A percentile compares a stretch with the other conserved stretches of the same genome.
Evolutionary conservation across 2,888 invertebrate species (phyloP).

Genomic region (Drosophila kambysellisi): DNA sequence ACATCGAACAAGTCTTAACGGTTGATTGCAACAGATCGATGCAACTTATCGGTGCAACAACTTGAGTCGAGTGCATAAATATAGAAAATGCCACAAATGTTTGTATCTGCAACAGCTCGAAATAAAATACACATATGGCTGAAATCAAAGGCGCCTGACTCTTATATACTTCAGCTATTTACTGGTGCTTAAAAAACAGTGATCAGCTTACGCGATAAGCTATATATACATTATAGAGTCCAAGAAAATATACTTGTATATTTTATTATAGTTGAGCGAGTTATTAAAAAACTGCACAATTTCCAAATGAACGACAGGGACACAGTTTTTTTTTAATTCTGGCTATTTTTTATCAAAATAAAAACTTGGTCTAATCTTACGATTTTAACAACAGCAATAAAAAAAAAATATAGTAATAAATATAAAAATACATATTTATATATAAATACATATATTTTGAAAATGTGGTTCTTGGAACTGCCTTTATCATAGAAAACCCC

Average conservation of each 20-base stretch:
- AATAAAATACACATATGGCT: neutral
- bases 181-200: too few relatives aligned
- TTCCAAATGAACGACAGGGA: too few relatives aligned
- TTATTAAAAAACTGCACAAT: neutral
- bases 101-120: neutral
- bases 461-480: neutral
- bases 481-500: neutral
- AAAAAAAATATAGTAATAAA: neutral
- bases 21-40: conserved; percentile 7
- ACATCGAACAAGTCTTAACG: neutral
- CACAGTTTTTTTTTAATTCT: too few relatives aligned
- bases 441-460: neutral
- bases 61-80: neutral
- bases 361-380: neutral
- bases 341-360: too few relatives aligned
- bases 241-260: neutral
- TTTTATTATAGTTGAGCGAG: neutral
- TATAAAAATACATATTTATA: neutral
- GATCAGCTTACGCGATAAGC: neutral
- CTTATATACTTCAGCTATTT: too few relatives aligned
- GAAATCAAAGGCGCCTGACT: too few relatives aligned
- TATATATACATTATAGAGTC: neutral
- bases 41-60: neutral
- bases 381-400: too few relatives aligned
- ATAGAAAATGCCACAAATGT: neutral